Evolutionary conservation across 2,888 invertebrate species (phyloP).

Genomic region (Scaptomyza polygonia): DNA sequence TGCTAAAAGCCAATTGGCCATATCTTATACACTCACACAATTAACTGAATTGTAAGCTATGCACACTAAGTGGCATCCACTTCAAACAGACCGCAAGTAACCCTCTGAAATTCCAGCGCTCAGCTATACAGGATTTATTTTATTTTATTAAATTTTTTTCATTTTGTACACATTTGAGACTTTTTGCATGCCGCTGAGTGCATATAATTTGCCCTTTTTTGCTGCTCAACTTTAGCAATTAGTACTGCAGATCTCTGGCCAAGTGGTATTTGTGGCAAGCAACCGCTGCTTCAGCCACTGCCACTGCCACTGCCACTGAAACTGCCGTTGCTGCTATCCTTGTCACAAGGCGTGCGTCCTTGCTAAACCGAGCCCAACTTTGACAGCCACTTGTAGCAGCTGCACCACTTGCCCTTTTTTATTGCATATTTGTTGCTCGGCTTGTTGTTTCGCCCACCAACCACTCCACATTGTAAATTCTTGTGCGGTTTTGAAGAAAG

Average conservation of each 20-base stretch:
- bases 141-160: constrained; percentile 12
- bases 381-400: constrained; percentile 39
- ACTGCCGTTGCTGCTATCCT: background rate
- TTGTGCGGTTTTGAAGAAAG: constrained; percentile 7
- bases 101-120: constrained; percentile 1
- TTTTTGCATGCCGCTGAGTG: constrained; percentile 42
- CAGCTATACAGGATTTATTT: background rate
- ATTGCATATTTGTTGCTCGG: constrained; percentile 27
- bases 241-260: constrained; percentile 58
- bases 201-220: constrained; percentile 61
- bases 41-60: constrained; percentile 20
- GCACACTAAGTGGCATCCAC: constrained; percentile 44
- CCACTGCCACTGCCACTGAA: background rate
- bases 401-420: constrained; percentile 11
- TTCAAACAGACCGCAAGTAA: constrained; percentile 41
- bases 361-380: constrained; percentile 9
- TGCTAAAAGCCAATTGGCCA: constrained; percentile 39
- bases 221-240: constrained; percentile 69
- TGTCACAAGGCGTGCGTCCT: constrained; percentile 9
- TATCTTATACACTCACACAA: constrained; percentile 16
- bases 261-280: constrained; percentile 50
- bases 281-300: constrained; percentile 13
- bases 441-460: background rate
- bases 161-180: constrained; percentile 9
- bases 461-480: constrained; percentile 1